Percentiles rank a stretch among this genome's conserved stretches.
Conservation (phyloP, 92 coral and sea anemone species). For the Siderastrea radians region DNA sequence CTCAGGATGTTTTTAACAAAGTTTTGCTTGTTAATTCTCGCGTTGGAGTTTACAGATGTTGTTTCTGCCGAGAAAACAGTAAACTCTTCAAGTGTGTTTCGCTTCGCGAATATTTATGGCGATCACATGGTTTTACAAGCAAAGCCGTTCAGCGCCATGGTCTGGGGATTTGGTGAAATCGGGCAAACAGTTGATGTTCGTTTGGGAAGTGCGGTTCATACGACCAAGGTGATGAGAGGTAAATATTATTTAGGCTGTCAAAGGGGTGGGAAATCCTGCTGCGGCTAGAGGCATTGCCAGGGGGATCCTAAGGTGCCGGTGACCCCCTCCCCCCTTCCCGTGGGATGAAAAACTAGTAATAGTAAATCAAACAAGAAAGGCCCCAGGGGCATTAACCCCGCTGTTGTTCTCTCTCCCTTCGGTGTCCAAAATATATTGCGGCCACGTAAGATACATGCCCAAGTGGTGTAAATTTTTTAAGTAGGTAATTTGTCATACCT, state of each 20-base stretch:
- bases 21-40: conserved; percentile 3
- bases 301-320: too few species aligned
- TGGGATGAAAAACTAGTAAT: too few species aligned
- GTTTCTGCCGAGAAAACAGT: background rate
- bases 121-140: conserved; percentile 96
- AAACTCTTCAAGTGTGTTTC: conserved; percentile 50
- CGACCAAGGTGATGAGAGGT: conserved; percentile 67
- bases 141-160: conserved; percentile 82
- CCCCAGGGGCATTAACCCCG: too few species aligned
- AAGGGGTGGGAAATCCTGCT: background rate
- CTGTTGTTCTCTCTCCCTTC: too few species aligned
- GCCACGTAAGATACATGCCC: too few species aligned
- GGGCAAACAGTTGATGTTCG: conserved; percentile 79
- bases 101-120: conserved; percentile 95
- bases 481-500: too few species aligned
- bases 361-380: too few species aligned
- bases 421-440: too few species aligned
- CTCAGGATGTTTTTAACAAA: conserved; percentile 2
- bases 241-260: background rate
- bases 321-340: too few species aligned
- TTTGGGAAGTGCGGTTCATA: conserved; percentile 55
- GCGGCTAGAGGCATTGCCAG: too few species aligned
- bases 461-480: too few species aligned
- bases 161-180: conserved; percentile 97
- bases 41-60: background rate